Evolutionary conservation across 2,888 invertebrate genomes (phyloP).

Genomic region (Drosophila anomalata): DNA sequence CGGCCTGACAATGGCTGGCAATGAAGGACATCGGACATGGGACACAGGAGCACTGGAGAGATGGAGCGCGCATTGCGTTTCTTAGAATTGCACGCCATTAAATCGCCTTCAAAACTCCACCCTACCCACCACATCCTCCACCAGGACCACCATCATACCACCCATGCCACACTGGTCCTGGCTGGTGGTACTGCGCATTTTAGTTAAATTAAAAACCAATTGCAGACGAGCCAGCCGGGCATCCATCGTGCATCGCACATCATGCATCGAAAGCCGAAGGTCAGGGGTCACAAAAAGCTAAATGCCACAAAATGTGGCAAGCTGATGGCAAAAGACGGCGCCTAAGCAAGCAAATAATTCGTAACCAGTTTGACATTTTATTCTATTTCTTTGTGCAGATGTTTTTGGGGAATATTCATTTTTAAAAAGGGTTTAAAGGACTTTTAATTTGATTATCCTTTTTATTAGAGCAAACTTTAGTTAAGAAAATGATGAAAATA

Average conservation of each 20-base stretch:
- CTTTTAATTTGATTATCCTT: no score
- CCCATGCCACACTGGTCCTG: neutral
- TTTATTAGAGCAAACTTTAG: no score
- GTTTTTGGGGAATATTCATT: no score
- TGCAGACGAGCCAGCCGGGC: slow-evolving; percentile 56
- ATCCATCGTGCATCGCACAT: slow-evolving; percentile 32
- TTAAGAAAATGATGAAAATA: no score
- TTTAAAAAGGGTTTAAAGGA: no score
- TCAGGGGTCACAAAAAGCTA: slow-evolving; percentile 55
- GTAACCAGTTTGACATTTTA: slow-evolving; percentile 57
- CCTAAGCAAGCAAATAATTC: slow-evolving; percentile 58
- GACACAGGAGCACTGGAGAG: slow-evolving; percentile 6
- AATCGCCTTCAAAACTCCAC: slow-evolving; percentile 62
- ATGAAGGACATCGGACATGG: slow-evolving; percentile 31
- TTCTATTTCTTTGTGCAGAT: neutral
- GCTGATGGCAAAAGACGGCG: neutral
- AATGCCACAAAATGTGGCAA: slow-evolving; percentile 1
- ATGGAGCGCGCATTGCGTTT: slow-evolving; percentile 59
- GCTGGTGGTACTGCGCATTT: slow-evolving; percentile 62
- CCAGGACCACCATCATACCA: neutral
- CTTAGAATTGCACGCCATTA: slow-evolving; percentile 69
- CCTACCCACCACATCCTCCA: neutral
- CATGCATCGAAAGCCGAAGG: slow-evolving; percentile 52
- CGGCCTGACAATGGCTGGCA: slow-evolving; percentile 62
- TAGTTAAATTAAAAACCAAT: slow-evolving; percentile 76